Evolutionary conservation across 2,113 vertebrate species (phyloP), one percentile per base, ranked within the genome.

Genomic region (Leptobrachium ailaonicum): DNA sequence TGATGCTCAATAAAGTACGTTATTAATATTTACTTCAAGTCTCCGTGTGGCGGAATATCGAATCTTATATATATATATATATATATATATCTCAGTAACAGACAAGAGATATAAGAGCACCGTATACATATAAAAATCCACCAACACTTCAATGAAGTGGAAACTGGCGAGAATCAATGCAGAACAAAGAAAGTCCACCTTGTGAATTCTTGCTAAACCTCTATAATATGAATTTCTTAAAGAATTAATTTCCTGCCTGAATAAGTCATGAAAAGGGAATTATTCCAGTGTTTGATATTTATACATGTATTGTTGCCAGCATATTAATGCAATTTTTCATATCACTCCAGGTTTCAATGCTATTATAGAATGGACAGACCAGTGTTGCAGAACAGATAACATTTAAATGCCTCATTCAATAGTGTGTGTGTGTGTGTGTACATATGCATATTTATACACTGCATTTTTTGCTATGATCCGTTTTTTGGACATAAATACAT

Each of bases 81-180:
- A 32, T 69, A 74, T 68, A 60, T n/a, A n/a, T 40, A 2, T 77
- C 69, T 80, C 84, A 76, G 82, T 58, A 83, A 63, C 2, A 82
- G 83, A 78, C 80, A 84, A 44, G 76, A 20, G 67, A 87, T 63
- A 66, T 71, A 13, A 85, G 83, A 68, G 77, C 2, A 60, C 0
- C 13, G 50, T 14, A 82, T 82, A 50, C 10, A 8, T 1, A 12
- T 13, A 66, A 76, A 82, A 67, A 11, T 43, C 58, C 58, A 41
- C 14, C 86, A 83, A 82, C 13, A 76, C 79, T 85, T 84, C 42
- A 77, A 43, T 40, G 83, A 67, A 86, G 47, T 5, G 47, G 47
- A 60, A 80, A 6, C 60, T 13, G 53, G 14, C 76, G 83, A 77
- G 54, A 79, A 82, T 84, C 62, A 79, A 73, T 85, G 66, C 12